A percentile compares a stretch with the other conserved stretches of the same genome.
Conservation (phyloP, 2,888 invertebrate genomes). For the Agrotis exclamationis region DNA sequence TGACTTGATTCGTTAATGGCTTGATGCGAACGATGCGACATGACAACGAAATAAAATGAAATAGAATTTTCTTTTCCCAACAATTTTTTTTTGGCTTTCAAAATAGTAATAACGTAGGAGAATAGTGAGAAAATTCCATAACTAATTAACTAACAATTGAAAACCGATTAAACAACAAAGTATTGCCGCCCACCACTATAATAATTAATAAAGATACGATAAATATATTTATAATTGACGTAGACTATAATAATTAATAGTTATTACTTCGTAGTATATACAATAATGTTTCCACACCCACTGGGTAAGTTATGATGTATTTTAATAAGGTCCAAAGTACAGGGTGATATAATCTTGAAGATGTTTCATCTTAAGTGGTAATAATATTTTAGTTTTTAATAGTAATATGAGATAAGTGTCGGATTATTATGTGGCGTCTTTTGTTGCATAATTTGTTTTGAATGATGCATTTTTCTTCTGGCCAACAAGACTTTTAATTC, state of each 20-base stretch:
- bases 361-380: not conserved
- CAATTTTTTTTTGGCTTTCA: not conserved
- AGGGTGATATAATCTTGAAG: constrained; percentile 3
- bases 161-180: not conserved
- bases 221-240: constrained; percentile 52
- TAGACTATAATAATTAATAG: constrained; percentile 40
- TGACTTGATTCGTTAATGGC: no score
- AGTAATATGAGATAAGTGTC: constrained; percentile 16
- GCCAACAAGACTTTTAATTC: no score
- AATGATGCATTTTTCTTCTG: not conserved
- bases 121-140: not conserved
- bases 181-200: constrained; percentile 37
- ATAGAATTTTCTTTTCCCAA: no score
- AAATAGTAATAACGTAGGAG: no score
- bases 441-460: constrained; percentile 10
- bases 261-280: constrained; percentile 22
- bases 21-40: no score
- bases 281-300: constrained; percentile 15
- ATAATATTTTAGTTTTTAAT: constrained; percentile 12
- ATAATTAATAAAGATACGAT: constrained; percentile 22
- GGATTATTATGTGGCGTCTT: constrained; percentile 8
- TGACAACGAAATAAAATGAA: no score
- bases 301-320: constrained; percentile 6
- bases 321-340: constrained; percentile 40
- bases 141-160: not conserved